These are phyloP conservation scores for Drosophila anceps DNA, from an alignment of 2,888 invertebrate species.

Conservation along the genomic window DNA sequence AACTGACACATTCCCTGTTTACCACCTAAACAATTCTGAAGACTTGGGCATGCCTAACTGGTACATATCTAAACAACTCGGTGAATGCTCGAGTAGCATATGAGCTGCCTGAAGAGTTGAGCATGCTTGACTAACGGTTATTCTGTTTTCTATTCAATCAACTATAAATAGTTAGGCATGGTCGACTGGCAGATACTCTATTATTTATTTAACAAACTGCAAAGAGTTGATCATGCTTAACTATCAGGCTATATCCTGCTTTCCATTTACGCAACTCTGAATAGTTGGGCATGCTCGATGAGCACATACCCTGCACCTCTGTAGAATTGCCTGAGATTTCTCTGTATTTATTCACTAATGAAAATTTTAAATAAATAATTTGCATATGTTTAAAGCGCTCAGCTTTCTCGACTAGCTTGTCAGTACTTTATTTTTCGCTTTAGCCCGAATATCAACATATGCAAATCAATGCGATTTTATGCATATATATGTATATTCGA, in stretches of 20 bases:
- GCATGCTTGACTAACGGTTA: not conserved
- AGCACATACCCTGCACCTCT: not conserved
- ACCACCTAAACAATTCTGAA: not conserved
- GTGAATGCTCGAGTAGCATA: not conserved
- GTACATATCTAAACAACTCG: no score
- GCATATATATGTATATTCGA: conserved; percentile 38
- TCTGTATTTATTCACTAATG: not conserved
- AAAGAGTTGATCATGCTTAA: no score
- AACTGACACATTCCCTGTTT: not conserved
- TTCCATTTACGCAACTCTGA: not conserved
- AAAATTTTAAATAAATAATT: not conserved
- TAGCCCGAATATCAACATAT: conserved; percentile 37
- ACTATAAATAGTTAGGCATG: no score
- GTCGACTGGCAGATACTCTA: no score
- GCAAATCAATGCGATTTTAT: conserved; percentile 52
- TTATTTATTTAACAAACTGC: no score
- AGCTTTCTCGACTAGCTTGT: not conserved
- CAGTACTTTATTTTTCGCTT: not conserved
- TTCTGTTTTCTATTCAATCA: no score
- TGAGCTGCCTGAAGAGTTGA: not conserved
- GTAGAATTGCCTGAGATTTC: not conserved
- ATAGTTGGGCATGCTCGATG: no score
- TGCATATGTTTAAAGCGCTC: not conserved
- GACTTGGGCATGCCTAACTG: not conserved
- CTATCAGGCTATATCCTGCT: not conserved